Conservation (phyloP, 2,888 invertebrate species). For the Lasioglossum lativentre region DNA sequence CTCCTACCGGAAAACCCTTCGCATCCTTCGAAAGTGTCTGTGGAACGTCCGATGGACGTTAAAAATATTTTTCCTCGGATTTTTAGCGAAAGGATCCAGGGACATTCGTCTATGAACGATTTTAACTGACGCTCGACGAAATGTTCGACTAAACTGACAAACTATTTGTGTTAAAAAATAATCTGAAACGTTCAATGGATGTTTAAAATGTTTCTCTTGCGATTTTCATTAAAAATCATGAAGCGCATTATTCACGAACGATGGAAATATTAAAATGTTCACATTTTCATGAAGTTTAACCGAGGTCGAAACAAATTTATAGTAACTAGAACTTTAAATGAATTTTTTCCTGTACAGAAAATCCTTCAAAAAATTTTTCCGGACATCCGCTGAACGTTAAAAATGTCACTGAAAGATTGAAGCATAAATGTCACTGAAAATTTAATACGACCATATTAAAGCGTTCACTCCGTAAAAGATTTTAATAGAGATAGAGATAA, state of each 20-base stretch:
- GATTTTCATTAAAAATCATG: no score
- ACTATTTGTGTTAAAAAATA: background rate
- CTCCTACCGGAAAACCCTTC: background rate
- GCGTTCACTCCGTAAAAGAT: background rate
- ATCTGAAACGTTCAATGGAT: background rate
- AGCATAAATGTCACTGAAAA: background rate
- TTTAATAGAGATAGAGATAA: background rate
- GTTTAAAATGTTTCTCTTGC: no score
- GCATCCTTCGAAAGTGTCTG: background rate
- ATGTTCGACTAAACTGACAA: background rate
- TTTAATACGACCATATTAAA: no score
- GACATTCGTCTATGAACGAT: background rate
- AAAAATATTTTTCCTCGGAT: background rate
- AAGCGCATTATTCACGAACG: no score
- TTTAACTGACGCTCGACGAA: background rate
- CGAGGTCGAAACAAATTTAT: background rate
- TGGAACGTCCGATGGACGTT: background rate
- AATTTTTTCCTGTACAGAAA: no score
- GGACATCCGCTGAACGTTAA: no score
- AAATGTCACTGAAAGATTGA: background rate
- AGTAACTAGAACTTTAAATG: no score
- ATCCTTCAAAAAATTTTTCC: background rate
- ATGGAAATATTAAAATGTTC: no score
- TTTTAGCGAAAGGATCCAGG: background rate
- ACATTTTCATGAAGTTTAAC: background rate